Evolutionary conservation across 2,888 invertebrate genomes (phyloP).

Genomic region (Beris morrisii): DNA sequence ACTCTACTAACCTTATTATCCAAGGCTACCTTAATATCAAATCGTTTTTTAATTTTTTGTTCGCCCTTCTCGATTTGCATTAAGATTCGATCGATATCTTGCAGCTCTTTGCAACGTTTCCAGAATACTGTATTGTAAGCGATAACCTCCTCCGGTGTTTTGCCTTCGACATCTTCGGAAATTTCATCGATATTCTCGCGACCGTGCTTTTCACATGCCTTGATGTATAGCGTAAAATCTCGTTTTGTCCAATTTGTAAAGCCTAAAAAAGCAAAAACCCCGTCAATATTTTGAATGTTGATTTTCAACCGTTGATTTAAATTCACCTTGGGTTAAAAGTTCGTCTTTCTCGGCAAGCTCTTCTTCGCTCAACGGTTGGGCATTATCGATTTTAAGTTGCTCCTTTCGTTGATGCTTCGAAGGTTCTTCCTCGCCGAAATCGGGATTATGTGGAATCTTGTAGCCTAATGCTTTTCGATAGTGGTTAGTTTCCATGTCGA

Average conservation of each 20-base stretch:
- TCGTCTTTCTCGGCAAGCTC: slow-evolving; percentile 91
- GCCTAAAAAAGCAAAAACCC: slow-evolving; percentile 59
- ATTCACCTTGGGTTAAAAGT: slow-evolving; percentile 79
- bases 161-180: slow-evolving; percentile 94
- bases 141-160: slow-evolving; percentile 94
- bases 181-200: slow-evolving; percentile 97
- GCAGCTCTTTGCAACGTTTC: slow-evolving; percentile 95
- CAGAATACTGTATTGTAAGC: slow-evolving; percentile 98
- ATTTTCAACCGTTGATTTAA: neutral
- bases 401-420: slow-evolving; percentile 92
- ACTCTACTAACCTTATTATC: slow-evolving; percentile 60
- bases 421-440: slow-evolving; percentile 85
- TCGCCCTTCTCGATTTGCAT: slow-evolving; percentile 98
- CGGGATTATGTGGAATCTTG: slow-evolving; percentile 91
- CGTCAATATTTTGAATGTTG: neutral
- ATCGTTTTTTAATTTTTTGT: slow-evolving; percentile 90
- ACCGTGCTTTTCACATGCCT: slow-evolving; percentile 97
- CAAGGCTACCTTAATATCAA: slow-evolving; percentile 67
- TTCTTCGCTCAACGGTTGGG: slow-evolving; percentile 86
- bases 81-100: slow-evolving; percentile 96
- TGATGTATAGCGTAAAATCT: slow-evolving; percentile 99
- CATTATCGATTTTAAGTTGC: slow-evolving; percentile 95
- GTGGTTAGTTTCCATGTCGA: slow-evolving; percentile 97
- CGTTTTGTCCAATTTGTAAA: slow-evolving; percentile 98
- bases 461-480: slow-evolving; percentile 94